Conservation (phyloP, 2,888 invertebrate species). For the Malthinus flaveolus region DNA sequence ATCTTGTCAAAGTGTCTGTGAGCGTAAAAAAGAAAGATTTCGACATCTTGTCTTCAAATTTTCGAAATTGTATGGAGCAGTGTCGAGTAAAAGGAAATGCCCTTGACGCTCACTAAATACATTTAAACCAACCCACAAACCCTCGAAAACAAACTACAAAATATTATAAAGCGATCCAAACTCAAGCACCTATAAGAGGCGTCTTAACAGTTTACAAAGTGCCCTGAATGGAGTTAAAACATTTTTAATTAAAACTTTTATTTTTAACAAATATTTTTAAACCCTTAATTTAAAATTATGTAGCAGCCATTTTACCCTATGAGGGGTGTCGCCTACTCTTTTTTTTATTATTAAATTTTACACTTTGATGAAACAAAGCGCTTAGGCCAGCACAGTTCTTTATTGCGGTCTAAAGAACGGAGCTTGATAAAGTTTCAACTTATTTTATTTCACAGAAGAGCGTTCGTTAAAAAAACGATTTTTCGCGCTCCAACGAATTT, state of each 20-base stretch:
- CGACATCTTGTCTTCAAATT: too few species aligned
- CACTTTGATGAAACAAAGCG: conserved; percentile 29
- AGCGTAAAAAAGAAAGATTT: too few species aligned
- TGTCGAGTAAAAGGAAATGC: too few species aligned
- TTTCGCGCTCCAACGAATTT: conserved; percentile 22
- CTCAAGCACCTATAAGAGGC: too few species aligned
- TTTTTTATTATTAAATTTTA: conserved; percentile 29
- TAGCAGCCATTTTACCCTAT: not conserved
- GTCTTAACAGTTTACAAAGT: not conserved
- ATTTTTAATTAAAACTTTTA: conserved; percentile 30
- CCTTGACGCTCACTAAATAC: too few species aligned
- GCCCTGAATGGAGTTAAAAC: not conserved
- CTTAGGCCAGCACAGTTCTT: conserved; percentile 21
- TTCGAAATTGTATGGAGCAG: too few species aligned
- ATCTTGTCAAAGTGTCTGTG: too few species aligned
- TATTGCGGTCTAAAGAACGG: conserved; percentile 24
- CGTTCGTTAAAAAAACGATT: conserved; percentile 26
- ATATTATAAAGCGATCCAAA: too few species aligned
- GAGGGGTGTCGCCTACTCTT: conserved; percentile 17
- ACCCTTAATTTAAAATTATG: conserved; percentile 25
- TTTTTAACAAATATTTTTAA: conserved; percentile 21
- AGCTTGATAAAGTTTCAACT: conserved; percentile 23
- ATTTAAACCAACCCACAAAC: too few species aligned
- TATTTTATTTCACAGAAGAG: conserved; percentile 21
- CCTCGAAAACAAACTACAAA: too few species aligned